A percentile compares a stretch with the other conserved stretches of the same genome.
These are phyloP conservation scores for Mormyrus lacerda DNA, from an alignment of 2,113 vertebrate genomes.

Conservation along the genomic window DNA sequence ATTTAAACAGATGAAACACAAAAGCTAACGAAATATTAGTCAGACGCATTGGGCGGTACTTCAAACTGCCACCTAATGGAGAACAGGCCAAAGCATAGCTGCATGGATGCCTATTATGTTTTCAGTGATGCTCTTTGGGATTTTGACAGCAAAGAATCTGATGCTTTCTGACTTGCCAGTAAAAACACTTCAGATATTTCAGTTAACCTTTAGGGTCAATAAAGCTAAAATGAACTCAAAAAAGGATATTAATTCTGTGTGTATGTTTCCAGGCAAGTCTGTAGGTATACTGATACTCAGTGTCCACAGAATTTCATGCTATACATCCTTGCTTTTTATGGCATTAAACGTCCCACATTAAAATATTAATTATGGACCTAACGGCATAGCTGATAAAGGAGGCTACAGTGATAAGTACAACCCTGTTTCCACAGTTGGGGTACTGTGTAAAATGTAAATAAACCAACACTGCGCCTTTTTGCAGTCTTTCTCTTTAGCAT, in stretches of 20 bases:
- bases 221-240: background rate
- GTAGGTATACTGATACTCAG: background rate
- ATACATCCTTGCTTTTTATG: background rate
- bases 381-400: background rate
- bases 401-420: background rate
- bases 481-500: background rate
- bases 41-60: background rate
- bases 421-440: background rate
- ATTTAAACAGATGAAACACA: background rate
- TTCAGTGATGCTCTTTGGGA: background rate
- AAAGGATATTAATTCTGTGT: background rate
- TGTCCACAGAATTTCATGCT: background rate
- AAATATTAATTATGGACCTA: conserved; percentile 8
- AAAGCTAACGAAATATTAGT: background rate
- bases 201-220: background rate
- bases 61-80: background rate
- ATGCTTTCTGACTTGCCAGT: background rate
- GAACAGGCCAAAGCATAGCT: background rate
- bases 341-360: conserved; percentile 1
- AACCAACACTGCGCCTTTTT: background rate
- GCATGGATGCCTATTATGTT: background rate
- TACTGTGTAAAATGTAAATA: background rate
- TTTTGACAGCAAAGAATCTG: background rate
- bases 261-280: background rate
- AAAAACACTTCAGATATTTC: background rate